These are phyloP conservation scores for Rhodinocichla rosea DNA, from an alignment of 2,113 vertebrate species.

Conservation along the genomic window DNA sequence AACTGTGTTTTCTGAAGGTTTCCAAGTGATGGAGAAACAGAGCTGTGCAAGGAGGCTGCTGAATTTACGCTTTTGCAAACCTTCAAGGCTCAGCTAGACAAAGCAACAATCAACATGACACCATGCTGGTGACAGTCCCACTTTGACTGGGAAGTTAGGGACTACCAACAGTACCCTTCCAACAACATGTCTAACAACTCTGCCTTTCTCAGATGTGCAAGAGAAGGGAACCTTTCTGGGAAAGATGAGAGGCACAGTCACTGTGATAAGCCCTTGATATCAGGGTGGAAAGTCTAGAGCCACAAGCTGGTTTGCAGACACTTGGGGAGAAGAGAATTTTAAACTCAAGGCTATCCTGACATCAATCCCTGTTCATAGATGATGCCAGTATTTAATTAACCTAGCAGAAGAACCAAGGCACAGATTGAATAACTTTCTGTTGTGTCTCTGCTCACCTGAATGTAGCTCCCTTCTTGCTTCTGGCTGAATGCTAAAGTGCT, in stretches of 20 bases:
- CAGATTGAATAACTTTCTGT: background rate
- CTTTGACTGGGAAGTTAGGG: background rate
- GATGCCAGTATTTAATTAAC: background rate
- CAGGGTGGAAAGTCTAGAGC: background rate
- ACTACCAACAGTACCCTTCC: background rate
- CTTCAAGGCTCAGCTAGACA: background rate
- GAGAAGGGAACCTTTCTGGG: background rate
- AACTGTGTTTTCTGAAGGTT: background rate
- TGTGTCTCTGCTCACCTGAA: slow-evolving; percentile 80
- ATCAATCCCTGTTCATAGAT: background rate
- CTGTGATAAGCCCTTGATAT: background rate
- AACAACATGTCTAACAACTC: background rate
- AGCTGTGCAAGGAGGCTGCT: background rate
- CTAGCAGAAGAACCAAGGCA: background rate
- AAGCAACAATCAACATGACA: background rate
- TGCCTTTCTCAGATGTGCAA: background rate
- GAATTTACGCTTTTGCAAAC: background rate
- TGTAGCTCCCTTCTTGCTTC: slow-evolving; percentile 82
- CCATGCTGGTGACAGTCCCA: background rate
- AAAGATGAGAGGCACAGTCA: background rate
- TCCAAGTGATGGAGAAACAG: background rate
- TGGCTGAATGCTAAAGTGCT: slow-evolving; percentile 85
- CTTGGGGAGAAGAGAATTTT: background rate
- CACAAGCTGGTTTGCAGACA: background rate
- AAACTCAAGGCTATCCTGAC: background rate